These are phyloP conservation scores for Ricordea florida DNA, from an alignment of 92 coral and sea anemone genomes.

Conservation along the genomic window DNA sequence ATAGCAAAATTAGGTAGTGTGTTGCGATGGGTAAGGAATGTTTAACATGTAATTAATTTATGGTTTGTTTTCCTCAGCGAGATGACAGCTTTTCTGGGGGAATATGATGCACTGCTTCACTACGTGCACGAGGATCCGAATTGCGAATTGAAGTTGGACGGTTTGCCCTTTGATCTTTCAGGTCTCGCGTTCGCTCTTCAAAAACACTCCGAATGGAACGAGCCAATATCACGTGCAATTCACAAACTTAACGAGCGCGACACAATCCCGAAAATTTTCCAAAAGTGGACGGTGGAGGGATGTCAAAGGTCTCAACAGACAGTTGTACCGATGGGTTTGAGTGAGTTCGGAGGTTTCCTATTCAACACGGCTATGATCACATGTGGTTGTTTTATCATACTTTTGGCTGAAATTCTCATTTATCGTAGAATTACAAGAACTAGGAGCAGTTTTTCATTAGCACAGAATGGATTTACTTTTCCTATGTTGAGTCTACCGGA, in stretches of 20 bases:
- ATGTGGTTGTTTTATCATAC: slow-evolving; percentile 69
- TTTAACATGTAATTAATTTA: neutral
- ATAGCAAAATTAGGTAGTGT: too few species aligned
- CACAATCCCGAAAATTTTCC: slow-evolving; percentile 47
- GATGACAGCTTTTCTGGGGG: slow-evolving; percentile 72
- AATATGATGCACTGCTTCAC: slow-evolving; percentile 53
- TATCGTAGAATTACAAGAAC: slow-evolving; percentile 59
- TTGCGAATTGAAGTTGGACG: slow-evolving; percentile 79
- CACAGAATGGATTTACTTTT: neutral
- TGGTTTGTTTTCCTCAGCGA: too few species aligned
- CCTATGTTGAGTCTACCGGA: neutral
- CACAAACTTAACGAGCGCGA: slow-evolving; percentile 57
- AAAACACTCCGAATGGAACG: slow-evolving; percentile 77
- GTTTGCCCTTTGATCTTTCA: slow-evolving; percentile 63
- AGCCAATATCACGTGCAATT: slow-evolving; percentile 68
- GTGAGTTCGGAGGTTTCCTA: slow-evolving; percentile 80
- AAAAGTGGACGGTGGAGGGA: slow-evolving; percentile 62
- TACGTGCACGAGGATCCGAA: slow-evolving; percentile 51
- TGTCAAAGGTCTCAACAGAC: slow-evolving; percentile 58
- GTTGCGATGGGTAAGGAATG: too few species aligned
- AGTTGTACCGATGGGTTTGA: slow-evolving; percentile 72
- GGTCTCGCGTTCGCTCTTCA: slow-evolving; percentile 81
- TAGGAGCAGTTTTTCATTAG: slow-evolving; percentile 41
- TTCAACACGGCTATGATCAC: slow-evolving; percentile 78
- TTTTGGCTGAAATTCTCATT: slow-evolving; percentile 60